Conservation (phyloP, 2,888 invertebrate species). For the Dascillus cervinus region DNA sequence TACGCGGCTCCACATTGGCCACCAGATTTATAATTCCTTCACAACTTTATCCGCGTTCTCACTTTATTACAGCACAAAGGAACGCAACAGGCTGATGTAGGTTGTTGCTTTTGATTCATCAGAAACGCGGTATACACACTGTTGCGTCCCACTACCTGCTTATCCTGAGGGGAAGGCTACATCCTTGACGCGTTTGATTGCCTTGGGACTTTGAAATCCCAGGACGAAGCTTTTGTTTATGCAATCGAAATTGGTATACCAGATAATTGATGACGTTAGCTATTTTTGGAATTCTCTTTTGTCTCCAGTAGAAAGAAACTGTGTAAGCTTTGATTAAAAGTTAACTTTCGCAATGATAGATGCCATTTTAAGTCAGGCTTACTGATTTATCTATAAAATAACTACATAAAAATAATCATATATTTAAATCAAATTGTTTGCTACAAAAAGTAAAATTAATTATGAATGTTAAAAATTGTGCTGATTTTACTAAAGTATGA, state of each 20-base stretch:
- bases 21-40: conserved; percentile 11
- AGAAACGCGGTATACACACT: conserved; percentile 17
- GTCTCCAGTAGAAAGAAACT: conserved; percentile 3
- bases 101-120: conserved; percentile 9
- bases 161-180: conserved; percentile 27
- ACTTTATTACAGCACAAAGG: conserved; percentile 18
- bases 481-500: too few species aligned
- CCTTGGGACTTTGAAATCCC: conserved; percentile 32
- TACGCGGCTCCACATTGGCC: conserved; percentile 11
- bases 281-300: conserved; percentile 17
- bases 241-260: conserved; percentile 21
- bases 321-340: background rate
- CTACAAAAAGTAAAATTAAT: too few species aligned
- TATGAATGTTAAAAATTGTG: too few species aligned
- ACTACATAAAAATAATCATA: too few species aligned
- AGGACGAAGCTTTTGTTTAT: conserved; percentile 24
- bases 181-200: conserved; percentile 33
- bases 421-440: too few species aligned
- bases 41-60: conserved; percentile 13
- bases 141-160: conserved; percentile 30
- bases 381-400: too few species aligned
- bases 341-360: too few species aligned
- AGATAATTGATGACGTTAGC: conserved; percentile 21
- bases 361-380: too few species aligned
- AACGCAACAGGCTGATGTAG: conserved; percentile 24